Evolutionary conservation across 2,113 vertebrate species (phyloP).

Genomic region (Boulengeromyrus knoepffleri): DNA sequence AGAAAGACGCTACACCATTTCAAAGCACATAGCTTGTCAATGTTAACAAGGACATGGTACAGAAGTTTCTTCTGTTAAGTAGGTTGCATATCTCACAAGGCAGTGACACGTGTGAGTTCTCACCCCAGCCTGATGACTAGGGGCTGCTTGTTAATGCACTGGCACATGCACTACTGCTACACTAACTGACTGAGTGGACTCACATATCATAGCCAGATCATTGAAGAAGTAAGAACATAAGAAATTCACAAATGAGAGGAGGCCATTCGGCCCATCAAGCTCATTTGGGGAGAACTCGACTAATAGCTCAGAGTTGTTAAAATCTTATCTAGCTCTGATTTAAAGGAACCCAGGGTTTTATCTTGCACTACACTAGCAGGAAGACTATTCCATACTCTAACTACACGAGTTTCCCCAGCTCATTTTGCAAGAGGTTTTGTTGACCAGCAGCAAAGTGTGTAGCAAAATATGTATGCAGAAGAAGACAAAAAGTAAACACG

Average conservation of each 20-base stretch:
- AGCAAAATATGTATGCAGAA: neutral
- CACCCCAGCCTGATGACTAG: neutral
- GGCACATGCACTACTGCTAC: neutral
- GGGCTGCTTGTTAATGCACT: neutral
- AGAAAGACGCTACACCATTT: neutral
- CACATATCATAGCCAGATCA: neutral
- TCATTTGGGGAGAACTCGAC: no score
- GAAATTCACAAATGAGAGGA: neutral
- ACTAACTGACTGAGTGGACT: neutral
- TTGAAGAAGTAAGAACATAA: neutral
- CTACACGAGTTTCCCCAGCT: neutral
- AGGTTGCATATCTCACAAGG: neutral
- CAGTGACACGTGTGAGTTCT: neutral
- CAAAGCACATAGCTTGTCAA: neutral
- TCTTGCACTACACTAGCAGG: no score
- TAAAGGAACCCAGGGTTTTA: no score
- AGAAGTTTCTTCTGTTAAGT: neutral
- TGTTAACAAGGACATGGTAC: neutral
- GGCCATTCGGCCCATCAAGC: no score
- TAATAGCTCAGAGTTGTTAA: no score
- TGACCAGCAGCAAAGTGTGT: neutral
- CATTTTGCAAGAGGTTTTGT: neutral
- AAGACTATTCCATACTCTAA: no score
- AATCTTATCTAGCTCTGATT: no score
- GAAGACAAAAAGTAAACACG: neutral